Conservation (phyloP, 2,888 invertebrate species). For the Limenitis camilla region DNA sequence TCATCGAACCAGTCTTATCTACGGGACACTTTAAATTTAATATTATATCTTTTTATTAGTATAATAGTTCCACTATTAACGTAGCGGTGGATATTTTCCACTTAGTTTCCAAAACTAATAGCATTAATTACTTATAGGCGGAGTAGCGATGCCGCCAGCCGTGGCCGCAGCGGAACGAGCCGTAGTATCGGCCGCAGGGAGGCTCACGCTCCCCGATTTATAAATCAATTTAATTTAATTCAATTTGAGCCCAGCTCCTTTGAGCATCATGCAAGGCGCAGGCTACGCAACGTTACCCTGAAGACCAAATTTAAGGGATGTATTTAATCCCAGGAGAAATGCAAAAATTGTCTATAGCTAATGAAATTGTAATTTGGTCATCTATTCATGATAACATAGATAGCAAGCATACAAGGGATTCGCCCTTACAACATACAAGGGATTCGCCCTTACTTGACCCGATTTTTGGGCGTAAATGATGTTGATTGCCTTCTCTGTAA, state of each 20-base stretch:
- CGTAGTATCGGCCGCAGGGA: slow-evolving; percentile 27
- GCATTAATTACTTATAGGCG: slow-evolving; percentile 65
- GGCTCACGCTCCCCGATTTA: slow-evolving; percentile 60
- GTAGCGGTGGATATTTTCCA: slow-evolving; percentile 43
- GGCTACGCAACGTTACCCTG: slow-evolving; percentile 28
- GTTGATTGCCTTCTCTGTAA: too few relatives aligned
- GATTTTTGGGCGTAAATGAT: too few relatives aligned
- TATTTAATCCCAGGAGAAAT: slow-evolving; percentile 14
- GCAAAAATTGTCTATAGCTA: not conserved
- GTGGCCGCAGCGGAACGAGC: slow-evolving; percentile 47
- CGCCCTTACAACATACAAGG: not conserved
- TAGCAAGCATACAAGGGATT: not conserved
- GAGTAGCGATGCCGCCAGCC: slow-evolving; percentile 34
- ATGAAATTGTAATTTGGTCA: slow-evolving; percentile 1
- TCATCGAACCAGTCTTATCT: too few relatives aligned
- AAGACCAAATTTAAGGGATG: slow-evolving; percentile 1
- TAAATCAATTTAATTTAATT: slow-evolving; percentile 75
- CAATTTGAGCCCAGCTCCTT: slow-evolving; percentile 66
- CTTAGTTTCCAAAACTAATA: slow-evolving; percentile 62
- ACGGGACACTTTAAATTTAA: not conserved
- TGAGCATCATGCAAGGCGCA: slow-evolving; percentile 66
- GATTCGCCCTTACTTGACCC: not conserved
- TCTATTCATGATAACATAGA: not conserved
- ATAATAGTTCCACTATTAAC: not conserved
- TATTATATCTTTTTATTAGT: slow-evolving; percentile 1